A percentile compares a stretch with the other conserved stretches of the same genome.
These are phyloP conservation scores for Aleiodes alternator DNA, from an alignment of 2,888 invertebrate species.

Conservation along the genomic window DNA sequence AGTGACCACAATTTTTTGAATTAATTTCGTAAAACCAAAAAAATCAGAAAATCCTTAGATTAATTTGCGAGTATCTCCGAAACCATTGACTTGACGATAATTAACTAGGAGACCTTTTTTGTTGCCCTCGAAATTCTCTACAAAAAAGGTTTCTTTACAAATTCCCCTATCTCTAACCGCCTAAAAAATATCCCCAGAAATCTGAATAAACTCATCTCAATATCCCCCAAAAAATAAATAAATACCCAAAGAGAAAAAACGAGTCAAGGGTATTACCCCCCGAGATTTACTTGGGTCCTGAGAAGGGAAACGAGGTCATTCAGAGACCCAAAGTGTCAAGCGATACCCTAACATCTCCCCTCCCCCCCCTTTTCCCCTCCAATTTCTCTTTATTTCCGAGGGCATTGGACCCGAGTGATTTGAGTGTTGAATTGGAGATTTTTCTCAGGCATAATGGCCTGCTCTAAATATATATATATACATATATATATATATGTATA, in stretches of 20 bases:
- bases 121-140: conserved; percentile 3
- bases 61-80: no score
- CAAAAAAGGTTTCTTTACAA: conserved; percentile 5
- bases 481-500: background rate
- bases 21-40: no score
- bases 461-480: conserved; percentile 39
- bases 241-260: background rate
- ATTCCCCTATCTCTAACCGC: background rate
- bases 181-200: background rate
- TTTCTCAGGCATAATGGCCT: conserved; percentile 41
- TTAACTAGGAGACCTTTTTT: no score
- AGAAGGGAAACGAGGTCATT: conserved; percentile 72
- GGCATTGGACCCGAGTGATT: conserved; percentile 15
- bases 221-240: background rate
- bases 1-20: no score
- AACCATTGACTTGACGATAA: no score
- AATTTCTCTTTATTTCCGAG: conserved; percentile 1
- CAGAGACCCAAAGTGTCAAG: conserved; percentile 41
- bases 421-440: conserved; percentile 3
- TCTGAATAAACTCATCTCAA: no score
- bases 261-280: conserved; percentile 47
- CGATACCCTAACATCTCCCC: conserved; percentile 51
- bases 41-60: no score
- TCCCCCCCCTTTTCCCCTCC: background rate
- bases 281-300: conserved; percentile 65